Evolutionary conservation across 2,888 invertebrate genomes (phyloP), one percentile per base, ranked within the genome.

Genomic region (Macrophya alboannulata): DNA sequence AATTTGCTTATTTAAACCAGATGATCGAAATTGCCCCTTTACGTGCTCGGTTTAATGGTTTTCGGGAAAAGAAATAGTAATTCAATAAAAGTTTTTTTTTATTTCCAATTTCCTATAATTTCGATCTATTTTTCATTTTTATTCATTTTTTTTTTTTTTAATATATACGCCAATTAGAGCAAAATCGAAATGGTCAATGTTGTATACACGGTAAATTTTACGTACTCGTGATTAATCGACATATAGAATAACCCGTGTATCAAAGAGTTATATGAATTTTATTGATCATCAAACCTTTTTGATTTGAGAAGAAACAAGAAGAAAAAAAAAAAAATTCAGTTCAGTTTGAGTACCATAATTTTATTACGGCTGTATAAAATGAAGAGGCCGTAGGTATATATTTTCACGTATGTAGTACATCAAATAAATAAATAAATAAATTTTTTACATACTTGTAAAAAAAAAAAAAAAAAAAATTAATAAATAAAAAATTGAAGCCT

Each of bases 21-120:
- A 68, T 17, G 68, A 68, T 68, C 68, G 37, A 37, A 37, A 37
- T 37, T 68, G 37, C 68, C 68, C 17, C 68, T 68, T 37, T 31
- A 31, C 15, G 62, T 62, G 15, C 37, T 37, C 37, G 37, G 37
- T 17, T 68, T 37, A 68, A 51, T 51, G n/a, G n/a, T 51, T 51
- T 6, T 51, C 17, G n/a, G 51, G 17, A 6, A n/a, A 51, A 51
- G 51, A 17, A 31, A 31, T n/a, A n/a, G 17, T 51, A 51, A 55
- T 55, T 55, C 8, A 4, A 55, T 55, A 4, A 6, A 8, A 55
- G n/a, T n/a, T 55, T 55, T 31, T 31, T 31, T 31, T 31, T 31
- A 2, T 31, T 31, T 31, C 31, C 31, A 31, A 31, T 2, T 31
- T 31, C 3, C 31, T 31, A 31, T 31, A 31, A 31, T 55, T 55